A percentile compares a stretch with the other conserved stretches of the same genome.
Evolutionary conservation across 2,888 invertebrate species (phyloP).

Genomic region (Conops quadrifasciatus): DNA sequence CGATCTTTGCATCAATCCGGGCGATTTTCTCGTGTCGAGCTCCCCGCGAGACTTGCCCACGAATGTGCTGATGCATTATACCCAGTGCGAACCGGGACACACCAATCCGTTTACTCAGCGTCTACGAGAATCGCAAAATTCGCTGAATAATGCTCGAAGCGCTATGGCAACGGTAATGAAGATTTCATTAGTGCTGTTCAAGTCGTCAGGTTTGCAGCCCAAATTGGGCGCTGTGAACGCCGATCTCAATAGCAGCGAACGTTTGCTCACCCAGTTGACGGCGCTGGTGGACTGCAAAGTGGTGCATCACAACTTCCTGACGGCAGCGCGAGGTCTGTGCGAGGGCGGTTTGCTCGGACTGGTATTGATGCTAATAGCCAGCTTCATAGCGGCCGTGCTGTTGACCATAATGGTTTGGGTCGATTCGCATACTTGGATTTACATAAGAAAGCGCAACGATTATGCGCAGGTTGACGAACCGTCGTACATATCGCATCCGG

Average conservation of each 20-base stretch:
- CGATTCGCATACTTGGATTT: constrained; percentile 97
- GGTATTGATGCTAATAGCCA: constrained; percentile 85
- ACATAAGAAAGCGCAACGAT: constrained; percentile 86
- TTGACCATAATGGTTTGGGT: constrained; percentile 93
- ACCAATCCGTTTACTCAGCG: constrained; percentile 84
- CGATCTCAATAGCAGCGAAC: constrained; percentile 81
- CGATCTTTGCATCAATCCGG: constrained; percentile 86
- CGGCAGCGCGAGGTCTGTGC: constrained; percentile 82
- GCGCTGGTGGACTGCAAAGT: constrained; percentile 84
- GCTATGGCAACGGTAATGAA: constrained; percentile 66
- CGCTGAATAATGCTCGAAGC: constrained; percentile 68
- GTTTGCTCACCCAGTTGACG: constrained; percentile 73
- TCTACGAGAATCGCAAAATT: constrained; percentile 79
- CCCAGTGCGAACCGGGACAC: constrained; percentile 82
- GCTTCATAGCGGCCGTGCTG: constrained; percentile 85
- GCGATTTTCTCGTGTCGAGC: constrained; percentile 78
- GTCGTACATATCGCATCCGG: constrained; percentile 67
- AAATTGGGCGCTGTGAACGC: constrained; percentile 79
- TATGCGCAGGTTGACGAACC: constrained; percentile 87
- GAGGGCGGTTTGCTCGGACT: constrained; percentile 83
- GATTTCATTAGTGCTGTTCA: constrained; percentile 64
- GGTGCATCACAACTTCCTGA: constrained; percentile 83
- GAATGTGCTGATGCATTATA: constrained; percentile 78
- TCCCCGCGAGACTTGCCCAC: constrained; percentile 69
- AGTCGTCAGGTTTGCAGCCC: constrained; percentile 72